Conservation (phyloP, 2,113 vertebrate species). For the Eublepharis macularius region DNA sequence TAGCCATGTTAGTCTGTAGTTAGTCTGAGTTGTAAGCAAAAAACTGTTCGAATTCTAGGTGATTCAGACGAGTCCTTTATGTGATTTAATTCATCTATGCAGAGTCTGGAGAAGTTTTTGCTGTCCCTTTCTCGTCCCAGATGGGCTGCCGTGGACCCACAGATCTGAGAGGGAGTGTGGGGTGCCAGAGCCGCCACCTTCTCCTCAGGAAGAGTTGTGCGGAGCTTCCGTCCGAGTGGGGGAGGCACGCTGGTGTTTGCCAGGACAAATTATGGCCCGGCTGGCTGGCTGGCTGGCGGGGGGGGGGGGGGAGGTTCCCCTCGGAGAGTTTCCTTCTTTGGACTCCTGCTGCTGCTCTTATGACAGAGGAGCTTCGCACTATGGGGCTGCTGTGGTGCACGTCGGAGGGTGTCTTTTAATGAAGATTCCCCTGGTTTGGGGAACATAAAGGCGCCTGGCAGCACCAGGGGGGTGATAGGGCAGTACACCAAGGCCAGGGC, state of each 20-base stretch:
- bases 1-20: no score
- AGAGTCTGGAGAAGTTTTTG: no score
- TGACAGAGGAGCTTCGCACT: neutral
- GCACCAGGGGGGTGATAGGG: neutral
- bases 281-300: no score
- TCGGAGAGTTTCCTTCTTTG: neutral
- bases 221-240: no score
- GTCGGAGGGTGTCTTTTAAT: fast-evolving
- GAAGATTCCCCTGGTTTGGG: neutral
- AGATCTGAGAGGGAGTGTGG: fast-evolving
- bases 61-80: neutral
- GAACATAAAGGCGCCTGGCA: no score
- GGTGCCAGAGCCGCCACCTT: fast-evolving
- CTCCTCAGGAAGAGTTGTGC: neutral
- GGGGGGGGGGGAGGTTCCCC: neutral
- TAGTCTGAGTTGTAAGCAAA: no score
- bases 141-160: neutral
- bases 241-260: no score
- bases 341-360: no score
- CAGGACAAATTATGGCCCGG: no score
- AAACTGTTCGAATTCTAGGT: neutral
- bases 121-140: no score
- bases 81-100: fast-evolving
- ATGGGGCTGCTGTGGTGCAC: neutral
- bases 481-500: neutral